Base-by-base conservation (phyloP, 2,797 vertebrate genomes). In the Pelochelys cantorii region DNA sequence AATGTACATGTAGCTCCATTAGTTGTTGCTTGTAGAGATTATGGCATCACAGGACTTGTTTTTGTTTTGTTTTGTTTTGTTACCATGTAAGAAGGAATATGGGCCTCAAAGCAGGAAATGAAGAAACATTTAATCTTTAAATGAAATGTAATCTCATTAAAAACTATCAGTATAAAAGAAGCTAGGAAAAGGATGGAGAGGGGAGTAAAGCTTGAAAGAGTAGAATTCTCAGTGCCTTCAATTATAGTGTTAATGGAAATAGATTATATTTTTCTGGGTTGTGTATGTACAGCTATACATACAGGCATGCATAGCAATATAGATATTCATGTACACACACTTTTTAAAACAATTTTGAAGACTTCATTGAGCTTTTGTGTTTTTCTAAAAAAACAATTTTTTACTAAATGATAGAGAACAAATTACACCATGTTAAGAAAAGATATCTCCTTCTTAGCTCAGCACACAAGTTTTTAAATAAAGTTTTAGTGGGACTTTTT, bases 381-480 rank as follows among this genome's bases (percentile, higher is more conserved):
- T 83, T 7, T 31, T 48, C 20, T 68, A 9, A 9, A n/a, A 31
- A n/a, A 68, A 31, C 7, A 4, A 11, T 34, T 42, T 17, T 27
- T n/a, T 18, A 11, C 86, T 53, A n/a, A 86, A 79, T 1, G 65
- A 75, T 65, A 59, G 18, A 52, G 3, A 91, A 97, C 79, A 90
- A 88, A 92, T 89, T 68, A 25, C 81, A 89, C n/a, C 92, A 52
- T 62, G 81, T 93, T 92, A 85, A 88, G 56, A 90, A 88, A 92
- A 34, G 55, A 1, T 53, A 37, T 79, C 54, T 85, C 93, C 79
- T 79, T 87, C 87, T 83, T 79, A 25, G 60, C 59, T 57, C 84
- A 94, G 85, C 79, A 90, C 23, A 75, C 20, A 93, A 93, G 54
- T 93, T 88, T 56, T 93, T 89, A 80, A 93, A 91, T 80, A 94